These are phyloP conservation scores for Adrianichthys oophorus DNA, from an alignment of 2,797 vertebrate genomes.

Conservation along the genomic window DNA sequence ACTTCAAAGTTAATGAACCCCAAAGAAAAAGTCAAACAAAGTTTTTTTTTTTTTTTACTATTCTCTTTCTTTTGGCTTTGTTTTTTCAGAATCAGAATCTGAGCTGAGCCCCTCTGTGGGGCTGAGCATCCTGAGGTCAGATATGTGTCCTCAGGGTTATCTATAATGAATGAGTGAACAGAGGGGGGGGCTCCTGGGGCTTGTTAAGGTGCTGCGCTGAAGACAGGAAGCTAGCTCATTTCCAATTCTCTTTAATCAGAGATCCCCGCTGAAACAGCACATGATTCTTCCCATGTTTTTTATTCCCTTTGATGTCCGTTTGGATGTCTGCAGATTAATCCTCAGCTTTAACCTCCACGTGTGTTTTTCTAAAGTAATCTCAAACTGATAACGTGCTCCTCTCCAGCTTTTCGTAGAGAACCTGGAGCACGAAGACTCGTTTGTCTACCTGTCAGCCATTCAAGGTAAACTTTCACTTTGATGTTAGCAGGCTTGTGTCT, in stretches of 20 bases:
- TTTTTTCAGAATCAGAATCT: too few relatives aligned
- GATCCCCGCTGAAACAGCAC: constrained; percentile 8
- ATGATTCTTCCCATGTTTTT: constrained; percentile 16
- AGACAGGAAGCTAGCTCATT: constrained; percentile 36
- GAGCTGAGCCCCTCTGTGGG: too few relatives aligned
- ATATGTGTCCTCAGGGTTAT: constrained; percentile 33
- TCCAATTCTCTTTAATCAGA: constrained; percentile 58
- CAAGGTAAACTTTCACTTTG: constrained; percentile 80
- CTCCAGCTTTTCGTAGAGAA: constrained; percentile 92
- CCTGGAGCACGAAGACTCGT: constrained; percentile 89
- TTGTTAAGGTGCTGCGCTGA: constrained; percentile 49
- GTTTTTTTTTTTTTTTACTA: too few relatives aligned
- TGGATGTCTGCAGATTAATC: constrained; percentile 5
- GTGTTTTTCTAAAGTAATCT: background rate
- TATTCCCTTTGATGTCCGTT: constrained; percentile 57
- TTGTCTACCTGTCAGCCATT: constrained; percentile 95
- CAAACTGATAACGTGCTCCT: constrained; percentile 23
- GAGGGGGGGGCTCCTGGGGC: constrained; percentile 40
- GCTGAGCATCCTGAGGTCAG: constrained; percentile 1
- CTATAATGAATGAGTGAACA: constrained; percentile 50
- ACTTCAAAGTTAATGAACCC: too few relatives aligned
- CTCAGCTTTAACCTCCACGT: background rate
- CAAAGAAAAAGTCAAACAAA: too few relatives aligned
- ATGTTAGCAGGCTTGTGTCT: too few relatives aligned
- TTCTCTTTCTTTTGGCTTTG: too few relatives aligned